Conservation (phyloP, 2,797 vertebrate genomes). For the Tangara arthus region DNA sequence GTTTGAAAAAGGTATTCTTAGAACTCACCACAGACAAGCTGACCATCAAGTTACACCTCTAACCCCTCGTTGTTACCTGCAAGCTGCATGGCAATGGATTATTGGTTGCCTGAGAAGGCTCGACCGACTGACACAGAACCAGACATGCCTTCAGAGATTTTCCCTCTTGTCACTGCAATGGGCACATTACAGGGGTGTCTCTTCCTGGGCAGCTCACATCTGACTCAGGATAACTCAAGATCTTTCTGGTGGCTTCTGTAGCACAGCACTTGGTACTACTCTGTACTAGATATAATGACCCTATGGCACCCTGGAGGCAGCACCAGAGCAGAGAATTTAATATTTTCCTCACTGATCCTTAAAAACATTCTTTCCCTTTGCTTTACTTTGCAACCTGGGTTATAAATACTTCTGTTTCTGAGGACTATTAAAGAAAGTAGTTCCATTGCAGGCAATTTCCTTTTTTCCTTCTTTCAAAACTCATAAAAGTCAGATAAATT, state of each 20-base stretch:
- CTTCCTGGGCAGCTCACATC: not conserved
- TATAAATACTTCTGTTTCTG: not conserved
- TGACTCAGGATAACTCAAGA: not conserved
- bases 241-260: not conserved
- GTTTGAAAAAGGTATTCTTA: not conserved
- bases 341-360: not conserved
- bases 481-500: not conserved
- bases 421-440: not conserved
- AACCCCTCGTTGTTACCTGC: not conserved
- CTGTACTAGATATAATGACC: not conserved
- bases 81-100: not conserved
- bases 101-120: not conserved
- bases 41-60: not conserved
- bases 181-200: rapidly evolving
- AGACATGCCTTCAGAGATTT: not conserved
- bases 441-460: not conserved
- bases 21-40: not conserved
- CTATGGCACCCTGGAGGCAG: not conserved
- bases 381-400: not conserved
- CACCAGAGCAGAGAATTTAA: not conserved
- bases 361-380: not conserved
- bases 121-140: not conserved
- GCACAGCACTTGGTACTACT: not conserved
- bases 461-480: not conserved
- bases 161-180: not conserved